These are phyloP conservation scores for Procavia capensis DNA, from an alignment of 2,113 vertebrate species.

Conservation along the genomic window DNA sequence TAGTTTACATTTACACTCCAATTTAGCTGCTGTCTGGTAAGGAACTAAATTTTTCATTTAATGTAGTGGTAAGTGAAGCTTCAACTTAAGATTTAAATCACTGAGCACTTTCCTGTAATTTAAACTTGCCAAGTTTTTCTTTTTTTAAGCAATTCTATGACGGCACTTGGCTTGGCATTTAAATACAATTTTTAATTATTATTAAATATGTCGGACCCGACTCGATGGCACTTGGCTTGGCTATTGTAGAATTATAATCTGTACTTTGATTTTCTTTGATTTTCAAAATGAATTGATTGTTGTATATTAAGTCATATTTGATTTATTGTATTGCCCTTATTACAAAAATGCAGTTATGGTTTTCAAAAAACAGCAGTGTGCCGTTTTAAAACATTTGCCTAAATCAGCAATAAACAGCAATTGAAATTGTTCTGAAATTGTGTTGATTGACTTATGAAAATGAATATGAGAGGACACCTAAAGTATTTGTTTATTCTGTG, in stretches of 20 bases:
- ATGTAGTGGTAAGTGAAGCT: background rate
- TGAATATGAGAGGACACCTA: background rate
- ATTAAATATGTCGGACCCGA: too few species aligned
- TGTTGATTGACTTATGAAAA: background rate
- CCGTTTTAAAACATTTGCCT: conserved; percentile 3
- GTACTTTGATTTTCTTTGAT: background rate
- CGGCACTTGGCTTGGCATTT: too few species aligned
- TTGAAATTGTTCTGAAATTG: background rate
- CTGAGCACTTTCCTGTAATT: background rate
- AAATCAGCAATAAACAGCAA: background rate
- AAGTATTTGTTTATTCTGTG: background rate
- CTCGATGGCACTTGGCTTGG: too few species aligned
- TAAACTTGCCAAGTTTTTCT: background rate
- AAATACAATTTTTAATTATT: background rate
- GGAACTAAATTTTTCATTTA: conserved; percentile 58
- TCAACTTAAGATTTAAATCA: conserved; percentile 12
- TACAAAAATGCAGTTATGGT: background rate
- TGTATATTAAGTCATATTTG: conserved; percentile 6
- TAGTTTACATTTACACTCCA: conserved; percentile 97
- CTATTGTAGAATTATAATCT: background rate
- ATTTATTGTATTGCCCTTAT: background rate
- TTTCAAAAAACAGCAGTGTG: background rate
- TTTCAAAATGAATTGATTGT: background rate
- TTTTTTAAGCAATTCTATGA: background rate
- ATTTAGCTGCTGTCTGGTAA: conserved; percentile 96